Percentiles rank a stretch among this genome's conserved stretches.
Evolutionary conservation across 2,888 invertebrate genomes (phyloP).

Genomic region (Pyralis farinalis): DNA sequence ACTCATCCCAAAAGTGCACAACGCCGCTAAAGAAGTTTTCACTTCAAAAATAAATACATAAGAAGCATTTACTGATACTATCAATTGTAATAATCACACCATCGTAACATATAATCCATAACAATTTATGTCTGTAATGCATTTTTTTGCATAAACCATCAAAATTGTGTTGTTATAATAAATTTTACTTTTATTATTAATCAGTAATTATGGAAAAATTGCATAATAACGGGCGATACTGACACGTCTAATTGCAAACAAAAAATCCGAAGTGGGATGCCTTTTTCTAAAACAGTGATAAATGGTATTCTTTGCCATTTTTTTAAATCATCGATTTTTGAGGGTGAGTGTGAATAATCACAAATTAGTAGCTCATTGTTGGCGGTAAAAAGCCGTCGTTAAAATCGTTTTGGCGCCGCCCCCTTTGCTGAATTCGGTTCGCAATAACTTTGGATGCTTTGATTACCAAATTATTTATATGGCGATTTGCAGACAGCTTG

Average conservation of each 20-base stretch:
- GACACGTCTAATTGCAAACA: too few relatives aligned
- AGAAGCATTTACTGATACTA: too few relatives aligned
- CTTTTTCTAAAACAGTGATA: constrained; percentile 18
- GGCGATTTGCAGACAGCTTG: background rate
- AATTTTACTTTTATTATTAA: background rate
- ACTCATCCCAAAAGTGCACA: too few relatives aligned
- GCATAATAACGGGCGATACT: constrained; percentile 8
- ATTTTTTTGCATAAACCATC: background rate
- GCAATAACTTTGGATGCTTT: too few relatives aligned
- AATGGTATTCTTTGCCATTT: constrained; percentile 20
- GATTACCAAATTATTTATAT: background rate
- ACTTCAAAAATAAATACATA: too few relatives aligned
- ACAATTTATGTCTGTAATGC: background rate
- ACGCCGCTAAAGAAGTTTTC: too few relatives aligned
- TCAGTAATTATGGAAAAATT: too few relatives aligned
- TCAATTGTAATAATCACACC: too few relatives aligned
- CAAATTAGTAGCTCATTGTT: constrained; percentile 59
- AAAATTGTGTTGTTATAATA: background rate
- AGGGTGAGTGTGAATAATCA: constrained; percentile 73
- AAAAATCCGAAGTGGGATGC: too few relatives aligned
- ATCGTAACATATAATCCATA: too few relatives aligned
- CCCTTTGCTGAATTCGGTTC: constrained; percentile 27
- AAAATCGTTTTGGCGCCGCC: constrained; percentile 37
- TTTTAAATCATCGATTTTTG: constrained; percentile 29
- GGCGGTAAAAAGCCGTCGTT: constrained; percentile 25